Evolutionary conservation across 2,888 invertebrate species (phyloP).

Genomic region (Hydropsyche betteni): DNA sequence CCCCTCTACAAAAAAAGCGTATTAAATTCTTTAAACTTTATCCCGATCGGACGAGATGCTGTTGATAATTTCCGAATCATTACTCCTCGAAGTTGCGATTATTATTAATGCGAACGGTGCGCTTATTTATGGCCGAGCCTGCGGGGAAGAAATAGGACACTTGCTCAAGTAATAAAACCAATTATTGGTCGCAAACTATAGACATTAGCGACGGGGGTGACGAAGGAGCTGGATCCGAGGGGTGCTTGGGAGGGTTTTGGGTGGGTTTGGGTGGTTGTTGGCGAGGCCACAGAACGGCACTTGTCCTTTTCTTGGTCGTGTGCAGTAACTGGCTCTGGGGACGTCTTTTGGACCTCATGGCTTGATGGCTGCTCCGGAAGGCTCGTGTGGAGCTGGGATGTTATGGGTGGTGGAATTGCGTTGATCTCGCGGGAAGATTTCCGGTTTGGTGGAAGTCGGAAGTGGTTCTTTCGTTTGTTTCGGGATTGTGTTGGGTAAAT

Average conservation of each 20-base stretch:
- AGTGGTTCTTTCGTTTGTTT: too few relatives aligned
- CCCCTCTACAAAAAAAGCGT: neutral
- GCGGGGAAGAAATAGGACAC: constrained; percentile 46
- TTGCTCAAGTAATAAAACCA: constrained; percentile 52
- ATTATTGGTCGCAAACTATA: constrained; percentile 52
- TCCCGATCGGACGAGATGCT: constrained; percentile 37
- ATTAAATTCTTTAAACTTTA: constrained; percentile 34
- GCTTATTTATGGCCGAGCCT: constrained; percentile 10
- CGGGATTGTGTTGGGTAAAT: too few relatives aligned
- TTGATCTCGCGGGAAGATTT: too few relatives aligned
- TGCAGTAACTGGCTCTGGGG: constrained; percentile 13
- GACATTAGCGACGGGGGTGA: constrained; percentile 48
- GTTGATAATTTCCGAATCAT: constrained; percentile 51
- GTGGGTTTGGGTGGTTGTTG: neutral
- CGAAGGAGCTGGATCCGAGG: neutral
- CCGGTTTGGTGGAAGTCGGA: too few relatives aligned
- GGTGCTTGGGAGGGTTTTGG: neutral
- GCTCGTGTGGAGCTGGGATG: neutral
- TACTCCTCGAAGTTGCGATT: constrained; percentile 49
- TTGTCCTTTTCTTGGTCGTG: constrained; percentile 25
- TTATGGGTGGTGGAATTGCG: neutral
- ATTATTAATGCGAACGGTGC: constrained; percentile 49
- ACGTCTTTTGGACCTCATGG: constrained; percentile 14
- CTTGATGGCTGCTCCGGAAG: neutral
- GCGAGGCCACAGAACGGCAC: constrained; percentile 11